Evolutionary conservation across 2,113 vertebrate genomes (phyloP).

Genomic region (Dendropsophus ebraccatus): DNA sequence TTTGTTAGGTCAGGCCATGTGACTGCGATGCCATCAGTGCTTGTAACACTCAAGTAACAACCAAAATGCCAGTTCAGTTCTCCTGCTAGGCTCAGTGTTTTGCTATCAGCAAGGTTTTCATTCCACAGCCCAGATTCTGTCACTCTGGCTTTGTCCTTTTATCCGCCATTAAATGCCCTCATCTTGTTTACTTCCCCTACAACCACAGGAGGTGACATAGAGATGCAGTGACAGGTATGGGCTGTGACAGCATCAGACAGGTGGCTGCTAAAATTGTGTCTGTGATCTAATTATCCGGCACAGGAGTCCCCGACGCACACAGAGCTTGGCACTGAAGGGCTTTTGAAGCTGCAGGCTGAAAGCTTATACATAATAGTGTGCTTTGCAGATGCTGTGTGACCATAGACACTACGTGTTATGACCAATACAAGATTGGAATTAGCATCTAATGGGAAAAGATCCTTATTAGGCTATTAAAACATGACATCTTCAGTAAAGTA

Average conservation of each 20-base stretch:
- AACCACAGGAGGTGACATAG: neutral
- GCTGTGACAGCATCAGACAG: conserved; percentile 55
- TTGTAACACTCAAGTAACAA: conserved; percentile 11
- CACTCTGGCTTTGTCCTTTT: neutral
- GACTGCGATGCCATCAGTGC: neutral
- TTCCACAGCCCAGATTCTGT: neutral
- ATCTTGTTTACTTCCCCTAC: conserved; percentile 34
- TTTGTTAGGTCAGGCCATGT: conserved; percentile 18
- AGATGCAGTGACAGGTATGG: fast-evolving
- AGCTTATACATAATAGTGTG: conserved; percentile 22
- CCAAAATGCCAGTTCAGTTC: conserved; percentile 1
- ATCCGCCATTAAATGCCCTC: neutral
- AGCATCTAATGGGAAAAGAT: conserved; percentile 27
- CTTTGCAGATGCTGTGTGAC: conserved; percentile 8
- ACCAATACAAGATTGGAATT: neutral
- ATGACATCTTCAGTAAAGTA: neutral
- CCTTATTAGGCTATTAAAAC: conserved; percentile 2
- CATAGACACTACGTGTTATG: conserved; percentile 1
- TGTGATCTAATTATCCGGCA: conserved; percentile 66
- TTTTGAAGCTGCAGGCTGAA: conserved; percentile 44
- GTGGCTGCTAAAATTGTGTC: conserved; percentile 65
- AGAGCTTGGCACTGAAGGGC: conserved; percentile 44
- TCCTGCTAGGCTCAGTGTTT: conserved; percentile 34
- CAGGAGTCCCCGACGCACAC: conserved; percentile 44
- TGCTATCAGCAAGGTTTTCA: conserved; percentile 15